phyloP scores from a whole-genome alignment of 2,888 invertebrate species.

The Cenopis cana region DNA sequence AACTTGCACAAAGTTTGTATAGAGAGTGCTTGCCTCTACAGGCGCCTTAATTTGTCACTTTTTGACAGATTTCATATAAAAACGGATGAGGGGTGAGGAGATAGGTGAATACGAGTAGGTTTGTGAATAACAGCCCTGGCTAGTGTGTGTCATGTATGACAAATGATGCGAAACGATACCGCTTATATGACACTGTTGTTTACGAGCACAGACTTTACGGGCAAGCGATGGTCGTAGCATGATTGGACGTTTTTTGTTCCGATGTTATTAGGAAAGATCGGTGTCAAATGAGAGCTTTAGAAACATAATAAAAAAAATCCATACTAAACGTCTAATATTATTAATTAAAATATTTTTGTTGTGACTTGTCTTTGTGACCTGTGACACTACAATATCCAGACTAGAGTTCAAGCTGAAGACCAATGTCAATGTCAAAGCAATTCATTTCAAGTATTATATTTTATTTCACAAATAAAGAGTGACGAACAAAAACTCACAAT shows the following conservation, averaged over 20 bases:
- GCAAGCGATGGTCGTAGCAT: not conserved
- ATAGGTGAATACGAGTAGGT: no score
- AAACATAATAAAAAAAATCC: no score
- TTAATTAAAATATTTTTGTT: not conserved
- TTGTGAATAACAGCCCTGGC: not conserved
- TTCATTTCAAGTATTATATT: not conserved
- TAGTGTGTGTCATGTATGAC: constrained; percentile 1
- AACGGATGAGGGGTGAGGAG: not conserved
- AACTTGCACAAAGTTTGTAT: no score
- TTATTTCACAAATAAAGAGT: not conserved
- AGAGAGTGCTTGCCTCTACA: no score
- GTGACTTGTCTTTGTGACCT: not conserved
- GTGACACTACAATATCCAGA: not conserved
- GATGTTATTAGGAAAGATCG: not conserved
- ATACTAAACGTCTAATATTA: no score
- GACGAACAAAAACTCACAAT: not conserved
- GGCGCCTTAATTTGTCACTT: no score
- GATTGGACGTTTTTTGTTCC: not conserved
- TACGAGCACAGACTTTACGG: not conserved
- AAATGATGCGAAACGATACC: constrained; percentile 3
- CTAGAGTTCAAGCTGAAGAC: not conserved
- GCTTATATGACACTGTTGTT: not conserved
- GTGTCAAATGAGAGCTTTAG: not conserved
- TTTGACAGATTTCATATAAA: no score
- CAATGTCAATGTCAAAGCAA: not conserved